These are phyloP conservation scores for Rotaria sp. DNA, from an alignment of 2,888 invertebrate species.

Conservation along the genomic window DNA sequence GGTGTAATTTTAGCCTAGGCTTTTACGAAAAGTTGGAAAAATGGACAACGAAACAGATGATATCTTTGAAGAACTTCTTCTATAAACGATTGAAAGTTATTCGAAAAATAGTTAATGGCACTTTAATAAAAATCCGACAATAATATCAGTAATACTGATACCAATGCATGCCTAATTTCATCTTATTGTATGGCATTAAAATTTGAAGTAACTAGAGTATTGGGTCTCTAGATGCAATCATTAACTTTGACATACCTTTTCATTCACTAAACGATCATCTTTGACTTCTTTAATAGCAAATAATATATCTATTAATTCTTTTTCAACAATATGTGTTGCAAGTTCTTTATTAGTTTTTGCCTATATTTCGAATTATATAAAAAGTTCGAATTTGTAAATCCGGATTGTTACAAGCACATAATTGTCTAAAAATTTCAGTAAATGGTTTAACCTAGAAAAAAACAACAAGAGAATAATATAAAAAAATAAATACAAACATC, in stretches of 20 bases:
- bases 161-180: too few species aligned
- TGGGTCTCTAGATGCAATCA: too few species aligned
- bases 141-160: too few species aligned
- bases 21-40: too few species aligned
- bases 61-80: too few species aligned
- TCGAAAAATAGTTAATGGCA: too few species aligned
- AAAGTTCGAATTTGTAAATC: conserved; percentile 38
- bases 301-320: conserved; percentile 39
- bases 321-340: conserved; percentile 29
- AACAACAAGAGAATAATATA: neutral
- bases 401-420: conserved; percentile 21
- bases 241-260: conserved; percentile 9
- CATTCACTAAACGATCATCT: conserved; percentile 27
- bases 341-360: conserved; percentile 17
- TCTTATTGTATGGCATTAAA: too few species aligned
- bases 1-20: too few species aligned
- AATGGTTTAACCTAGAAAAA: conserved; percentile 29
- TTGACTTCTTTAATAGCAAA: conserved; percentile 36
- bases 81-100: too few species aligned
- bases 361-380: conserved; percentile 35
- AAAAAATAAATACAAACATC: neutral
- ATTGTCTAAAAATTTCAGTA: conserved; percentile 34
- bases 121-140: too few species aligned
- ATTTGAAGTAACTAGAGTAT: too few species aligned
- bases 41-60: too few species aligned